phyloP scores from a whole-genome alignment of 2,888 invertebrate genomes.

The Oscheius myriophilus region DNA sequence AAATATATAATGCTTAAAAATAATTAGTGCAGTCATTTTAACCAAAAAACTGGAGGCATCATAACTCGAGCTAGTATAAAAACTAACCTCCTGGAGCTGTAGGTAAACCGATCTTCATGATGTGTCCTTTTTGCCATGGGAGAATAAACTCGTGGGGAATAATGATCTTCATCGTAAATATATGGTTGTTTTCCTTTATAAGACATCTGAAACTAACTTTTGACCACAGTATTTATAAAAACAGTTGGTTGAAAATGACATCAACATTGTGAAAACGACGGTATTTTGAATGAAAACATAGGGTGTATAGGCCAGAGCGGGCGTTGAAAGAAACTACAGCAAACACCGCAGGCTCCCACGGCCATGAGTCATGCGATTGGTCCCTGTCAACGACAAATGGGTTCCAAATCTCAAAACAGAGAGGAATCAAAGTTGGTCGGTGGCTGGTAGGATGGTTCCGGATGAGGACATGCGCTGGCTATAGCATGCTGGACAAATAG shows the following conservation, averaged over 20 bases:
- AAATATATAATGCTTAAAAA: background rate
- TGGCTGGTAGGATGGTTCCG: too few relatives aligned
- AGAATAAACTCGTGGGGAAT: constrained; percentile 21
- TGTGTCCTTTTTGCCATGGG: constrained; percentile 12
- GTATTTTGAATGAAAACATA: too few relatives aligned
- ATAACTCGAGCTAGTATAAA: background rate
- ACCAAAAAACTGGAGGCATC: background rate
- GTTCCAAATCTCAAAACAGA: too few relatives aligned
- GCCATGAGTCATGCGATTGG: too few relatives aligned
- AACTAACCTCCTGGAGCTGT: constrained; percentile 9
- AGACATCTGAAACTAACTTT: constrained; percentile 18
- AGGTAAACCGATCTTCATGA: constrained; percentile 21
- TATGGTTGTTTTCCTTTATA: constrained; percentile 15
- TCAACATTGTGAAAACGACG: too few relatives aligned
- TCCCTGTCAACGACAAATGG: too few relatives aligned
- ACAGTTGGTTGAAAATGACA: too few relatives aligned
- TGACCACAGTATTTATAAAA: too few relatives aligned
- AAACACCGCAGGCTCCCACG: too few relatives aligned
- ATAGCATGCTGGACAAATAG: constrained; percentile 32
- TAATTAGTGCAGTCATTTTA: background rate
- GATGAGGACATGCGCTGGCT: constrained; percentile 17
- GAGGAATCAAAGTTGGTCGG: too few relatives aligned
- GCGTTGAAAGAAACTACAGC: too few relatives aligned
- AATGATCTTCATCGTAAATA: constrained; percentile 26
- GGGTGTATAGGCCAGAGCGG: too few relatives aligned